A percentile compares a stretch with the other conserved stretches of the same genome.
phyloP scores from a whole-genome alignment of 2,888 invertebrate genomes.

The Isoperla grammatica region DNA sequence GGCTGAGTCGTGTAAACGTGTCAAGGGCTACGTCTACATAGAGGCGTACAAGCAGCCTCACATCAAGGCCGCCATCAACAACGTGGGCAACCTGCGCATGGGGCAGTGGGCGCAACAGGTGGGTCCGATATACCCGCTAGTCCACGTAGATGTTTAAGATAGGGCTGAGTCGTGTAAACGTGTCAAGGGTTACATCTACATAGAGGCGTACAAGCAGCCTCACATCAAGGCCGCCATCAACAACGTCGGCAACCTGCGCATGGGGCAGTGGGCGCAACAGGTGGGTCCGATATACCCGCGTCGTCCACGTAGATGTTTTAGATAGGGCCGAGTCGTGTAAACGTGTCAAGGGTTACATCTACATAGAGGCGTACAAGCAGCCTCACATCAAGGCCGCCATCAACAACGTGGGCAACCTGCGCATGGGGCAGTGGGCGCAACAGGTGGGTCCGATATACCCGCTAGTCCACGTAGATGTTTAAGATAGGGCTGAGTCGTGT shows the following conservation, averaged over 20 bases:
- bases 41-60: slow-evolving; percentile 98
- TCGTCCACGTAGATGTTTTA: too few species aligned
- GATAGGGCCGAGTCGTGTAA: too few species aligned
- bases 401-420: slow-evolving; percentile 85
- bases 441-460: slow-evolving; percentile 49
- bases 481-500: too few species aligned
- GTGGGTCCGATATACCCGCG: too few species aligned
- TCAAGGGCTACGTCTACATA: slow-evolving; percentile 97
- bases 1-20: too few species aligned
- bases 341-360: slow-evolving; percentile 98
- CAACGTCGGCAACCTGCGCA: slow-evolving; percentile 83
- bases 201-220: slow-evolving; percentile 97
- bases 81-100: slow-evolving; percentile 84
- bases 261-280: slow-evolving; percentile 90
- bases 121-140: too few species aligned
- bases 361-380: slow-evolving; percentile 97
- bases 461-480: too few species aligned
- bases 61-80: slow-evolving; percentile 91
- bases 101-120: slow-evolving; percentile 88
- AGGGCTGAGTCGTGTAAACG: too few species aligned
- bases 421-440: slow-evolving; percentile 91
- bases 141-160: too few species aligned
- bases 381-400: slow-evolving; percentile 96
- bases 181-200: slow-evolving; percentile 97
- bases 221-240: slow-evolving; percentile 95